A percentile compares a stretch with the other conserved stretches of the same genome.
phyloP scores from a whole-genome alignment of 2,797 vertebrate species.

The Peromyscus melanophrys region DNA sequence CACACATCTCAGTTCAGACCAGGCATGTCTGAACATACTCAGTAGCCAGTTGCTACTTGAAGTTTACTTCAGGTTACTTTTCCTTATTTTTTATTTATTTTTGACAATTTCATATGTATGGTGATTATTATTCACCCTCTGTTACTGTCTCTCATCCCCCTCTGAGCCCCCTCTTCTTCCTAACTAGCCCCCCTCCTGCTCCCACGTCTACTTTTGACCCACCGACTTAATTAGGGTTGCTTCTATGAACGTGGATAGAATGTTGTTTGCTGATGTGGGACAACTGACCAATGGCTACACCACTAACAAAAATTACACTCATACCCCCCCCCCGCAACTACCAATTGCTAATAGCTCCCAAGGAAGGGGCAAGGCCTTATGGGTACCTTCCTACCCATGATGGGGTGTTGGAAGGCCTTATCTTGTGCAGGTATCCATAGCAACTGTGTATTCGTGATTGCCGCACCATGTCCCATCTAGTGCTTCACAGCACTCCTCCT shows the following conservation, averaged over 20 bases:
- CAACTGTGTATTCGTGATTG: not conserved
- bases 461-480: not conserved
- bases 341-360: not conserved
- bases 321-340: not conserved
- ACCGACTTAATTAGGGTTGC: not conserved
- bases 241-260: not conserved
- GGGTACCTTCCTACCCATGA: not conserved
- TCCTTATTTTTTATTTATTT: not conserved
- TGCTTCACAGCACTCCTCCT: not conserved
- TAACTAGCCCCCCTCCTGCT: not conserved
- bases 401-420: not conserved
- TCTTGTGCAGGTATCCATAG: not conserved
- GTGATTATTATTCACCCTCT: not conserved
- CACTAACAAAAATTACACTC: not conserved
- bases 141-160: not conserved
- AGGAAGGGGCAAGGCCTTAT: not conserved
- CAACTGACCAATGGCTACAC: not conserved
- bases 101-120: not conserved
- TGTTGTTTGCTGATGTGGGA: not conserved
- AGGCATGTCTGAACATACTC: not conserved
- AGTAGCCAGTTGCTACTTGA: not conserved
- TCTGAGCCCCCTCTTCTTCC: not conserved
- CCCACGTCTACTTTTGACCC: no score
- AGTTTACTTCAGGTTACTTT: not conserved
- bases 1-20: not conserved